These are phyloP conservation scores for Mionectes olivaceus DNA, from an alignment of 2,797 vertebrate species.

Conservation along the genomic window DNA sequence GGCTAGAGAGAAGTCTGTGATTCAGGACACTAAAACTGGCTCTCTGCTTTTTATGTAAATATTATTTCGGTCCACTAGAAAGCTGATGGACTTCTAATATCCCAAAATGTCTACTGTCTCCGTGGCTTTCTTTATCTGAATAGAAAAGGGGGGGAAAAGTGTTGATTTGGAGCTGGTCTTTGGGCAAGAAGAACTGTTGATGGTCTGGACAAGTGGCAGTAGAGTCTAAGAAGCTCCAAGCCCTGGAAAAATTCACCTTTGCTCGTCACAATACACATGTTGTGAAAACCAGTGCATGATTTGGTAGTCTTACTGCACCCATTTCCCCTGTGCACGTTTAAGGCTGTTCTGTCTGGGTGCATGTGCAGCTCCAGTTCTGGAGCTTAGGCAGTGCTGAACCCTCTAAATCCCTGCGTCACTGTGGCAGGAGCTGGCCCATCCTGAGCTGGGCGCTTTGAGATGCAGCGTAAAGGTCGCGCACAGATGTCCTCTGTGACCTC, in stretches of 20 bases:
- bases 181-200: not conserved
- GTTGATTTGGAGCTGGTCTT: not conserved
- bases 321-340: not conserved
- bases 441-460: not conserved
- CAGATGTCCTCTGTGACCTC: not conserved
- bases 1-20: not conserved
- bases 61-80: not conserved
- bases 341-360: not conserved
- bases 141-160: not conserved
- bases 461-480: rapidly evolving
- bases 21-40: not conserved
- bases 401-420: not conserved
- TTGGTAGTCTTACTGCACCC: not conserved
- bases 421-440: not conserved
- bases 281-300: not conserved
- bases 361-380: not conserved
- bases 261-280: not conserved
- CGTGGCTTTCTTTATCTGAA: not conserved
- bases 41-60: not conserved
- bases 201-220: not conserved
- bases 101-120: not conserved
- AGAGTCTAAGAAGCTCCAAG: not conserved
- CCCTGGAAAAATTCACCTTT: not conserved
- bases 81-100: not conserved
- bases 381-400: not conserved